Percentiles rank a stretch among this genome's conserved stretches.
These are phyloP conservation scores for Hydriomena furcata DNA, from an alignment of 2,888 invertebrate genomes.

Conservation along the genomic window DNA sequence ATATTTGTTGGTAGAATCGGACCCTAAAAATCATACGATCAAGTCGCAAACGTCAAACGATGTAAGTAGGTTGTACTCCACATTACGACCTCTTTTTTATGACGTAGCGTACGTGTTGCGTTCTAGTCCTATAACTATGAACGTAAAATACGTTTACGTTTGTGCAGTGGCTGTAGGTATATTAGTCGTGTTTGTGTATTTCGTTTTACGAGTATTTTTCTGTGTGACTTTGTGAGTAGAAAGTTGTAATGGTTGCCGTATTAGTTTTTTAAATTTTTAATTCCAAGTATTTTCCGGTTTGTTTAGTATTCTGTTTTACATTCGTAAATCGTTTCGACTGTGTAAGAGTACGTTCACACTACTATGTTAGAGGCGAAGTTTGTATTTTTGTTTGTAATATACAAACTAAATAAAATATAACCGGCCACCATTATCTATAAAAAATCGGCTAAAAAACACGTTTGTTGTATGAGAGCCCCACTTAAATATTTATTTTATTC, in stretches of 20 bases:
- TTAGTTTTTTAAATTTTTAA: not conserved
- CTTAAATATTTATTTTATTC: too few relatives aligned
- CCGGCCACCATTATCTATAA: too few relatives aligned
- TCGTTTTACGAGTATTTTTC: conserved; percentile 24
- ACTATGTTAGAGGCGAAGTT: too few relatives aligned
- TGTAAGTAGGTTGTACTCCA: not conserved
- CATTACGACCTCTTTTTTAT: conserved; percentile 16
- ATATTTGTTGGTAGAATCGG: too few relatives aligned
- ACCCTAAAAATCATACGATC: not conserved
- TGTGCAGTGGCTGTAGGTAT: conserved; percentile 25
- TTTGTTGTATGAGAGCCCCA: too few relatives aligned
- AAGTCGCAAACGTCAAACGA: conserved; percentile 8
- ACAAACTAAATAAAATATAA: too few relatives aligned
- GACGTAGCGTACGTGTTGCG: conserved; percentile 5
- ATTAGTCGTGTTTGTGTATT: conserved; percentile 30
- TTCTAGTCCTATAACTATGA: not conserved
- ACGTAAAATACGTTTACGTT: conserved; percentile 13
- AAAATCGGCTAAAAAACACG: too few relatives aligned
- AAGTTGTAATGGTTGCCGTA: conserved; percentile 5
- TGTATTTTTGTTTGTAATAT: too few relatives aligned
- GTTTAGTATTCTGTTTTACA: not conserved
- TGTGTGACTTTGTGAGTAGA: conserved; percentile 15
- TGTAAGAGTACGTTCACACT: too few relatives aligned
- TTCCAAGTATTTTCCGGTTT: not conserved
- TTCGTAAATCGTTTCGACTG: too few relatives aligned